A percentile compares a stretch with the other conserved stretches of the same genome.
phyloP scores from a whole-genome alignment of 1,140 invertebrate genomes.

The Heliconius eleuchia region DNA sequence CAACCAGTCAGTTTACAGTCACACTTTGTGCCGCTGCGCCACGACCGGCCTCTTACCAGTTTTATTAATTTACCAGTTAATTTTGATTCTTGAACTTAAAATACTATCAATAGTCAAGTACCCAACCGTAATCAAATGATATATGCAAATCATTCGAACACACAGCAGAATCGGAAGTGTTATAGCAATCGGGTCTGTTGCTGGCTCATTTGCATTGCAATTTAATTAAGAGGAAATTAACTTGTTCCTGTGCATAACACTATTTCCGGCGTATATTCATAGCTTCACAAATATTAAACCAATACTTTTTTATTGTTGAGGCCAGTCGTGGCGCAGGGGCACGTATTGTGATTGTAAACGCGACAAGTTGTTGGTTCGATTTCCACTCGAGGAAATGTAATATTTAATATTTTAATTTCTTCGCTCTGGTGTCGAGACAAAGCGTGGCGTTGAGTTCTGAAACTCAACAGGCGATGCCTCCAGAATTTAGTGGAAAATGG shows the following conservation, averaged over 20 bases:
- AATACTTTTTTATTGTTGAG: conserved; percentile 9
- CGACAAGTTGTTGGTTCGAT: background rate
- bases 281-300: conserved; percentile 20
- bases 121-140: conserved; percentile 1
- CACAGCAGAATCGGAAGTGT: conserved; percentile 25
- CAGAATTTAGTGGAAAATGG: no score
- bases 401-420: no score
- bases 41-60: no score
- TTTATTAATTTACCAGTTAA: background rate
- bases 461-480: no score
- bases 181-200: conserved; percentile 28
- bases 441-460: background rate
- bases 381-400: background rate
- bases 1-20: no score
- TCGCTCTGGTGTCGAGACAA: no score
- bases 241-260: conserved; percentile 21
- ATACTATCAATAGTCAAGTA: background rate
- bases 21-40: no score
- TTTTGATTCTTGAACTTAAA: conserved; percentile 2
- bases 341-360: background rate
- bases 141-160: conserved; percentile 23
- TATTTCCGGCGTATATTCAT: conserved; percentile 21
- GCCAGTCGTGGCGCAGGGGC: no score
- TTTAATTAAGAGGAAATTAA: conserved; percentile 34
- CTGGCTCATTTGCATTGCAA: conserved; percentile 28